Base-by-base conservation (phyloP, 2,113 vertebrate genomes). In the Girardinichthys multiradiatus region DNA sequence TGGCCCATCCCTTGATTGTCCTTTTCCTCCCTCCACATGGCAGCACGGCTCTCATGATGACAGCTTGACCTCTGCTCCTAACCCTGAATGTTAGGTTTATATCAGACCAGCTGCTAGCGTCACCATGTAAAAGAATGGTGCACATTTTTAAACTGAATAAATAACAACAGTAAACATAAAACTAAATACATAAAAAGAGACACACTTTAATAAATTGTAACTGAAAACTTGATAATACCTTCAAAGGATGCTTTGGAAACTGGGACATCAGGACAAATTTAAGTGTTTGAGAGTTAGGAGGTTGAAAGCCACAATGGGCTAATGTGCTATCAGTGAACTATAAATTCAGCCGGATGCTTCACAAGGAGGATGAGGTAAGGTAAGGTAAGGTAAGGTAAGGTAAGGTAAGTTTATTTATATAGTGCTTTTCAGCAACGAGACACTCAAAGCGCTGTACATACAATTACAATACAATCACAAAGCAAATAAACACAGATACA, bases 1-100 rank as follows among this genome's bases (percentile, higher is more conserved):
- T 63, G 58, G 21, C 72, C 69, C 67, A 72, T 76, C 72, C 79
- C 45, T 54, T 19, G 6, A 68, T 79, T 76, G 82, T 57, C 76
- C 73, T 75, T 80, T 81, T 76, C 19, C 26, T 65, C 68, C 31
- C 45, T 71, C 72, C 77, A 84, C 79, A 74, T 76, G 74, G 76
- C 74, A 58, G 33, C 15, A 45, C 68, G 65, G 74, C 54, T 76
- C 61, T 42, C 60, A 10, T 68, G 62, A 77, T 72, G 64, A 64
- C 75, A 79, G 15, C 30, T 29, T 26, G 15, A 86, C 80, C 77
- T 68, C 64, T 70, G 42, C 54, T 28, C 31, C 39, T 15, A 42
- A 51, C 71, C 45, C 45, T 11, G 29, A 35, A 26, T 42, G 74
- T 67, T 51, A 29, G 26, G 24, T 37, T 62, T 60, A 71, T 1